Evolutionary conservation across 2,888 invertebrate species (phyloP).

Genomic region (Ditylenchus weischeri): DNA sequence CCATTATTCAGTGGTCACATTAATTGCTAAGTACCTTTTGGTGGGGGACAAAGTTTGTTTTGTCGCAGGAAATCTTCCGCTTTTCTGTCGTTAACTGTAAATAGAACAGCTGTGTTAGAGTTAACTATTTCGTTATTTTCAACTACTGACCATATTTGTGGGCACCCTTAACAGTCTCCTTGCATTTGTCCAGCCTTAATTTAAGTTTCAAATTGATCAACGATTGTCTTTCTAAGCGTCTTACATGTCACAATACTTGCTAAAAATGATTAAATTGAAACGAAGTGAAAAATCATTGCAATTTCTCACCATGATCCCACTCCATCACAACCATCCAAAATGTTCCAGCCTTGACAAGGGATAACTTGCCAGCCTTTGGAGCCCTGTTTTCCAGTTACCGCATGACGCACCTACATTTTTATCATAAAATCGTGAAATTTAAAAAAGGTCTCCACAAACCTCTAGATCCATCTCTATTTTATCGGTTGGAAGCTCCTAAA

Average conservation of each 20-base stretch:
- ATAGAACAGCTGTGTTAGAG: background rate
- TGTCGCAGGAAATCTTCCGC: conserved; percentile 44
- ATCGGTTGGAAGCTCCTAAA: conserved; percentile 51
- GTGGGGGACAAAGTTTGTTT: conserved; percentile 52
- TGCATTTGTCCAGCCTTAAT: conserved; percentile 52
- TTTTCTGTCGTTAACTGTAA: conserved; percentile 45
- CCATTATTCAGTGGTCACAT: too few relatives aligned
- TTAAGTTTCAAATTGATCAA: too few relatives aligned
- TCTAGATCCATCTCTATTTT: conserved; percentile 58
- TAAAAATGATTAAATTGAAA: conserved; percentile 25
- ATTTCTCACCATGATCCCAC: conserved; percentile 55
- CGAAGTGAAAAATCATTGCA: background rate
- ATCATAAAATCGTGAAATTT: background rate
- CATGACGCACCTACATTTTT: conserved; percentile 48
- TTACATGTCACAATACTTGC: conserved; percentile 57
- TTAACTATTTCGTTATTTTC: background rate
- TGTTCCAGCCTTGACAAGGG: conserved; percentile 59
- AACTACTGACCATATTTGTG: conserved; percentile 54
- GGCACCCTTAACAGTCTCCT: conserved; percentile 57
- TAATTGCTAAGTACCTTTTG: conserved; percentile 36
- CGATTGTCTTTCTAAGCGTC: too few relatives aligned
- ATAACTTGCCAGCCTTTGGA: conserved; percentile 58
- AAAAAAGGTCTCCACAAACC: conserved; percentile 27
- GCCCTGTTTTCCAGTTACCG: conserved; percentile 55
- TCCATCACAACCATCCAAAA: conserved; percentile 58